Base-by-base conservation (phyloP, 2,888 invertebrate species). In the Falcaria lacertinaria region DNA sequence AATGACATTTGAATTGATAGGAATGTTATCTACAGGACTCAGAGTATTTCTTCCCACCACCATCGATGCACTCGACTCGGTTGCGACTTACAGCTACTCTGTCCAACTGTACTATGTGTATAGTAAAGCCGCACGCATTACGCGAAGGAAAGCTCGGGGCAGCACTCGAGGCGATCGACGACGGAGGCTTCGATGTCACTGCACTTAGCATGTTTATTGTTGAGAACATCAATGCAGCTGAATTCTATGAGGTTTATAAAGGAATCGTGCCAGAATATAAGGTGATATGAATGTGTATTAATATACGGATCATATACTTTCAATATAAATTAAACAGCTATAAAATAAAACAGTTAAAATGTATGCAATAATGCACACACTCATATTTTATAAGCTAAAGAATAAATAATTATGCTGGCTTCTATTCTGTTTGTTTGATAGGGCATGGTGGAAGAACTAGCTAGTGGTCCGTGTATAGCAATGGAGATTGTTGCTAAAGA, bases 221-320 rank as follows among this genome's bases (percentile, higher is more conserved):
- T 60, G 95, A 95, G 60, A 93, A 93, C 49, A 91, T 93, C 0
- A 95, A 97, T 74, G 96, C 96, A 4, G 95, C 96, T 60, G 97
- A 98, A 74, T 98, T 98, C 82, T 93, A 95, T 67, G 97, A 98
- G 84, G 94, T 98, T 2, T 98, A 98, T 77, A 96, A 96, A 74
- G 97, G 97, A 1, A 95, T 97, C 41, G 91, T 96, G 32, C 92
- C 93, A 0, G 96, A 96, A 63, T 95, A 93, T 71, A 91, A 92
- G 73, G 94, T 94, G 22, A 15, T 25, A 68, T 64, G 76, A 61
- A 14, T 28, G 42, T n/a, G 15, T 36, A 36, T 41, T 2, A 25
- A 8, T 34, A 33, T 28, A 1, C 11, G 7, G 3, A 3, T 28
- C 7, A 3, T 3, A 7, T 11, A 11, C 6, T 25, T 6, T n/a